Base-by-base conservation (phyloP, 2,888 invertebrate genomes). In the Andricus curvator region DNA sequence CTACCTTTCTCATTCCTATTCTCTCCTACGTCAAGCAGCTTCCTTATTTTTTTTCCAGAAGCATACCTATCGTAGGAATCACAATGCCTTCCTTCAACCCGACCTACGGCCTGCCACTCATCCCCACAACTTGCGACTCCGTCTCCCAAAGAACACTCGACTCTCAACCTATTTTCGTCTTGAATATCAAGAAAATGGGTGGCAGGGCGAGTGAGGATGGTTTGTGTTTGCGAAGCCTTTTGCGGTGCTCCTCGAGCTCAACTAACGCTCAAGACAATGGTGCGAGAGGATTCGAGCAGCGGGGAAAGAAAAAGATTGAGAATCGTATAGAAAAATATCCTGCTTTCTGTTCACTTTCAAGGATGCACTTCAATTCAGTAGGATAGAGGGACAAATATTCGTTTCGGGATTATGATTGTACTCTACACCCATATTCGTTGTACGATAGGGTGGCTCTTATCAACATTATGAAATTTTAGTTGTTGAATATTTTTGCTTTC, bases 91-190 rank as follows among this genome's bases (percentile, higher is more conserved):
- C 51, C 48, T 41, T 41, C 48, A 51, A 70, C 44, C 44, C 25
- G 68, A 70, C 48, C 29, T 3, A 29, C 8, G 48, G 20, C 29
- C 25, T 44, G 68, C 41, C 68, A 70, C 68, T 70, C 68, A 68
- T 70, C 29, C 17, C 9, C 48, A 25, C 25, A 48, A 70, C 48
- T 70, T 70, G 68, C 44, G 68, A 29, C 25, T 70, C 29, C 29
- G 48, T 70, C 44, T 51, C 48, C 48, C 68, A 29, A 70, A 70
- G 68, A 70, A 51, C 68, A 51, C 68, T 70, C 48, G 29, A 51
- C 25, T 70, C 20, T 70, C 48, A 70, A 70, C 48, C 68, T 70
- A 70, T 70, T 70, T 70, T 70, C 48, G 29, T 70, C 68, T 70
- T 22, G 48, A 68, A 70, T 70, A 48, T 70, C 68, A 25, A 70